A percentile compares a stretch with the other conserved stretches of the same genome.
phyloP scores from a whole-genome alignment of 2,888 invertebrate species.

The Buathra laborator region DNA sequence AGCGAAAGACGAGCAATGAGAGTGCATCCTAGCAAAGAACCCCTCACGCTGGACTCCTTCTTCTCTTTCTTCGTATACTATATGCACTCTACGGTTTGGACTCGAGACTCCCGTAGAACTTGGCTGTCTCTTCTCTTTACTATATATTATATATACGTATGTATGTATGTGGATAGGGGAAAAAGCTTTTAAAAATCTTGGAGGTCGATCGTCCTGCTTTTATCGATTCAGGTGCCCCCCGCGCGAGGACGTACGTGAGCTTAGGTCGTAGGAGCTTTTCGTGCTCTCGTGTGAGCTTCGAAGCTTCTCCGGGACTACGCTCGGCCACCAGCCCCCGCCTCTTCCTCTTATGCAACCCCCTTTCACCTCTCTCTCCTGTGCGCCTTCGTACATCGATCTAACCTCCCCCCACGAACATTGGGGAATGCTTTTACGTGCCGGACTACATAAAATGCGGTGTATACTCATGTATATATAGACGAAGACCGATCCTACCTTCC shows the following conservation, averaged over 20 bases:
- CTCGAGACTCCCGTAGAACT: slow-evolving; percentile 34
- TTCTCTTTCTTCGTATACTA: slow-evolving; percentile 12
- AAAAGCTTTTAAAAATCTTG: slow-evolving; percentile 70
- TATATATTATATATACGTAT: slow-evolving; percentile 49
- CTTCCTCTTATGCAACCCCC: slow-evolving; percentile 33
- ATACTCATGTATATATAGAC: slow-evolving; percentile 1
- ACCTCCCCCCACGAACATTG: slow-evolving; percentile 25
- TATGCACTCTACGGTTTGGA: slow-evolving; percentile 14
- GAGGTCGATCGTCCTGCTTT: slow-evolving; percentile 48
- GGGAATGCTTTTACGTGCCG: slow-evolving; percentile 50
- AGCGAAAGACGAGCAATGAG: slow-evolving; percentile 14
- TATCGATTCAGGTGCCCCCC: slow-evolving; percentile 60
- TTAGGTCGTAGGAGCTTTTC: slow-evolving; percentile 27
- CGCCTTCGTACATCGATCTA: slow-evolving; percentile 39
- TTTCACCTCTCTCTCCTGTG: slow-evolving; percentile 16
- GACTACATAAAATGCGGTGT: slow-evolving; percentile 43
- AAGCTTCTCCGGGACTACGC: slow-evolving; percentile 27
- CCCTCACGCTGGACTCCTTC: slow-evolving; percentile 44
- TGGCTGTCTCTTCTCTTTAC: slow-evolving; percentile 10
- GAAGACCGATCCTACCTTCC: slow-evolving; percentile 12
- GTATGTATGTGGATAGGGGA: slow-evolving; percentile 9
- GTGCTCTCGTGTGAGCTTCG: slow-evolving; percentile 48
- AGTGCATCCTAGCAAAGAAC: slow-evolving; percentile 43
- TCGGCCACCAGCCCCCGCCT: slow-evolving; percentile 10
- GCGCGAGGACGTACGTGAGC: slow-evolving; percentile 33